Conservation (phyloP, 1,140 invertebrate genomes). For the Drosophila neocordata region DNA sequence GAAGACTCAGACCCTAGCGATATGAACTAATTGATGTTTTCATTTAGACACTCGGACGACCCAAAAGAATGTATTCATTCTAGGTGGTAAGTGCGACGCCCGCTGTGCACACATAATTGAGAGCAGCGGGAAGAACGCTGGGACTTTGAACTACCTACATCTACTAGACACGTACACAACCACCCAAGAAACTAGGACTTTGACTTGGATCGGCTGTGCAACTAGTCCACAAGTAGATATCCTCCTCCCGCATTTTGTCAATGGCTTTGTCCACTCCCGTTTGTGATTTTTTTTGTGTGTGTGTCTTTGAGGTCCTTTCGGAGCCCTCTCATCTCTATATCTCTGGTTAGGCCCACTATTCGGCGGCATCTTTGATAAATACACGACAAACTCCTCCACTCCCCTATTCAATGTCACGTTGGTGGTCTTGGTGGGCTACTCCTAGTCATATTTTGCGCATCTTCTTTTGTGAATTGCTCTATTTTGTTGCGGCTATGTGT, state of each 20-base stretch:
- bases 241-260: conserved; percentile 53
- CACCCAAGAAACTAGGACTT: conserved; percentile 39
- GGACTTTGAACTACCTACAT: conserved; percentile 30
- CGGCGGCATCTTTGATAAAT: conserved; percentile 62
- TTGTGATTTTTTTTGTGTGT: conserved; percentile 15
- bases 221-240: conserved; percentile 47
- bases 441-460: conserved; percentile 69
- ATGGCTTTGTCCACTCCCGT: conserved; percentile 71
- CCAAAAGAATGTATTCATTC: conserved; percentile 57
- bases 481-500: conserved; percentile 56
- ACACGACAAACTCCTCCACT: not conserved
- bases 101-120: conserved; percentile 82
- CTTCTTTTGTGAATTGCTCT: conserved; percentile 75
- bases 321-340: conserved; percentile 53
- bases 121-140: conserved; percentile 28
- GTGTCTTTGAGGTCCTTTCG: conserved; percentile 34
- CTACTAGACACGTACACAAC: conserved; percentile 9
- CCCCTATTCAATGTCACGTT: conserved; percentile 32
- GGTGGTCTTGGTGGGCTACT: conserved; percentile 53
- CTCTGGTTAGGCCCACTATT: conserved; percentile 59
- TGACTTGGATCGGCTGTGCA: conserved; percentile 32
- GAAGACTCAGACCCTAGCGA: conserved; percentile 29
- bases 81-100: conserved; percentile 82
- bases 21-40: conserved; percentile 79
- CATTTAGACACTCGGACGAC: conserved; percentile 55